Percentiles rank a stretch among this genome's conserved stretches.
Conservation (phyloP, 2,113 vertebrate genomes). For the Crotalus helleri region DNA sequence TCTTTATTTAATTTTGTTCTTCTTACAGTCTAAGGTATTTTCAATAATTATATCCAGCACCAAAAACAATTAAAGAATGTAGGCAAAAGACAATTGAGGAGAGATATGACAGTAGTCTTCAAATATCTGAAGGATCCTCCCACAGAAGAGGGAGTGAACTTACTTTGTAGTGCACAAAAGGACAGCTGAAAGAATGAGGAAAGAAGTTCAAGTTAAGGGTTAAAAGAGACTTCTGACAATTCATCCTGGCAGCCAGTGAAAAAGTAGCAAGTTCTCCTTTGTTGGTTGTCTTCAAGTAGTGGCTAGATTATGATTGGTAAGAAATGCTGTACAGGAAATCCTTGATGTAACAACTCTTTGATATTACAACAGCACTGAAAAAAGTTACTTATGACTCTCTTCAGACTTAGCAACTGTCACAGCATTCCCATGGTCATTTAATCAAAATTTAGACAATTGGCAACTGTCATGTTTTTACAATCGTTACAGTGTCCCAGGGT, state of each 20-base stretch:
- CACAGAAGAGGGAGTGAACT: not conserved
- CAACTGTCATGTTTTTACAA: not conserved
- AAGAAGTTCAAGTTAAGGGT: not conserved
- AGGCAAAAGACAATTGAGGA: not conserved
- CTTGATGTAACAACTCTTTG: not conserved
- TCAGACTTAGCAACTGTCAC: not conserved
- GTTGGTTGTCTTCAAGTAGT: not conserved
- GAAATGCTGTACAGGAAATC: not conserved
- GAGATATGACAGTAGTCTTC: not conserved
- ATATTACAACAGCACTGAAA: not conserved
- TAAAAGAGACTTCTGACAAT: not conserved
- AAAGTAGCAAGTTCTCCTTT: not conserved
- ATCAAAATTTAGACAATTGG: not conserved
- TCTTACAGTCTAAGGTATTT: not conserved
- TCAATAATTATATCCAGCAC: not conserved
- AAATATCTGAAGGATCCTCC: not conserved
- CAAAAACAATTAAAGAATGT: not conserved
- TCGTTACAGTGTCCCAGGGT: not conserved
- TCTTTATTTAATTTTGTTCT: not conserved
- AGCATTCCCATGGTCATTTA: not conserved
- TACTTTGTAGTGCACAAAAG: not conserved
- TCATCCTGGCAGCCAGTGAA: not conserved
- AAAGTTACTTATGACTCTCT: not conserved
- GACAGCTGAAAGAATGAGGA: not conserved
- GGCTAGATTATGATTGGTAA: not conserved